Percentiles rank a stretch among this genome's conserved stretches.
phyloP scores from a whole-genome alignment of 2,888 invertebrate genomes.

The Scaptomyza tumidula region DNA sequence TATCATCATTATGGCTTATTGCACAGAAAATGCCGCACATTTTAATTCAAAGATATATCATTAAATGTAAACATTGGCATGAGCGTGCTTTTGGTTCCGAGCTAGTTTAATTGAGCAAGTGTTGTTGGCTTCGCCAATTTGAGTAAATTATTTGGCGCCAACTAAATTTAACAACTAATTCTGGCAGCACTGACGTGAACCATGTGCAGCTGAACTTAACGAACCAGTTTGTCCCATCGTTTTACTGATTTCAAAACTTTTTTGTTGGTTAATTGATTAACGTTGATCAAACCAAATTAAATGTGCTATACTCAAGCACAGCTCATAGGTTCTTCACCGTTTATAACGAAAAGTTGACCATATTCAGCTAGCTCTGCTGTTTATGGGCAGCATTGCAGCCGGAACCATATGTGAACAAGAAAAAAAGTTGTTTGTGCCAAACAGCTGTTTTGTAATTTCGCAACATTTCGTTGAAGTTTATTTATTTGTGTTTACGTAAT shows the following conservation, averaged over 20 bases:
- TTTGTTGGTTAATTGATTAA: not conserved
- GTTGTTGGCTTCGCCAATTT: no score
- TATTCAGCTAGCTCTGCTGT: not conserved
- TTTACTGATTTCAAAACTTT: not conserved
- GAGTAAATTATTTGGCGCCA: not conserved
- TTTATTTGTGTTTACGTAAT: conserved; percentile 59
- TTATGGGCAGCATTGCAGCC: conserved; percentile 16
- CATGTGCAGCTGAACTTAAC: not conserved
- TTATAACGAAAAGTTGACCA: not conserved
- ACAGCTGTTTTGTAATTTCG: conserved; percentile 50
- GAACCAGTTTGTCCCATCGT: conserved; percentile 1
- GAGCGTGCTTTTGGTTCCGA: not conserved
- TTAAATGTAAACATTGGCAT: conserved; percentile 26
- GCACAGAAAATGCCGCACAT: conserved; percentile 70
- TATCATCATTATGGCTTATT: conserved; percentile 14
- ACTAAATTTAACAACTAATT: not conserved
- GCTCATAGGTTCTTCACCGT: not conserved
- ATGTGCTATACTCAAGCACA: not conserved
- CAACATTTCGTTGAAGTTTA: conserved; percentile 35
- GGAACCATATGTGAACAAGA: not conserved
- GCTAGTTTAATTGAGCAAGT: no score
- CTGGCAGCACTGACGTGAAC: conserved; percentile 9
- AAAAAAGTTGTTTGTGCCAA: conserved; percentile 3
- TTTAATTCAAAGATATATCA: not conserved
- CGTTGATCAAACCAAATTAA: not conserved